Conservation (phyloP, 2,113 vertebrate genomes). For the Daboia siamensis region DNA sequence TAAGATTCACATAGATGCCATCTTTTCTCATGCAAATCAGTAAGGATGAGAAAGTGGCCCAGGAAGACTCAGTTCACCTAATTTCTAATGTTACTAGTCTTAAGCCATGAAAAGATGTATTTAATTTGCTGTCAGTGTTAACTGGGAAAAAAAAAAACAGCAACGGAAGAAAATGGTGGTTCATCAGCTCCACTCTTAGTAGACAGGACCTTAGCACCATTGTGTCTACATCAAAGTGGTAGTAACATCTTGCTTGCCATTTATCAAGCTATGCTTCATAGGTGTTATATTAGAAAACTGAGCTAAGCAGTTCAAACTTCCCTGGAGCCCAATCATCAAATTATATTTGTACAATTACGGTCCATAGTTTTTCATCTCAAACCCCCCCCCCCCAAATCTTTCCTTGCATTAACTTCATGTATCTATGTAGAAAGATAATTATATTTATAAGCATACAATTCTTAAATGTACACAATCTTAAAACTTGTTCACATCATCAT, state of each 20-base stretch:
- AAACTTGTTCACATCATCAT: neutral
- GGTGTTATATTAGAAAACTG: neutral
- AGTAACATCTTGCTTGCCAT: neutral
- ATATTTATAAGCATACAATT: neutral
- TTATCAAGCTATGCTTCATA: neutral
- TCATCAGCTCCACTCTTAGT: neutral
- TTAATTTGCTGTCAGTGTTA: neutral
- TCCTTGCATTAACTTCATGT: neutral
- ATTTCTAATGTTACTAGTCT: neutral
- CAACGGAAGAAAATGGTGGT: neutral
- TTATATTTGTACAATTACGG: neutral
- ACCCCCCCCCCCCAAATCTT: neutral
- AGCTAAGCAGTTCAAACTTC: neutral
- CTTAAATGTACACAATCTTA: neutral
- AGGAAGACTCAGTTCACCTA: neutral
- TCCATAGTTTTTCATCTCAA: neutral
- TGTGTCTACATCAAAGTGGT: neutral
- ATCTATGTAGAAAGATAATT: neutral
- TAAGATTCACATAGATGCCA: neutral
- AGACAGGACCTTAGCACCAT: neutral
- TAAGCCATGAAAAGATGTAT: neutral
- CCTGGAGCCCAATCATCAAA: neutral
- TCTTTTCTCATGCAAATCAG: neutral
- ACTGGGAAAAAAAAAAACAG: neutral
- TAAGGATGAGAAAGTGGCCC: neutral